These are phyloP conservation scores for Caenorhabditis panamensis DNA, from an alignment of 2,888 invertebrate genomes.

Conservation along the genomic window DNA sequence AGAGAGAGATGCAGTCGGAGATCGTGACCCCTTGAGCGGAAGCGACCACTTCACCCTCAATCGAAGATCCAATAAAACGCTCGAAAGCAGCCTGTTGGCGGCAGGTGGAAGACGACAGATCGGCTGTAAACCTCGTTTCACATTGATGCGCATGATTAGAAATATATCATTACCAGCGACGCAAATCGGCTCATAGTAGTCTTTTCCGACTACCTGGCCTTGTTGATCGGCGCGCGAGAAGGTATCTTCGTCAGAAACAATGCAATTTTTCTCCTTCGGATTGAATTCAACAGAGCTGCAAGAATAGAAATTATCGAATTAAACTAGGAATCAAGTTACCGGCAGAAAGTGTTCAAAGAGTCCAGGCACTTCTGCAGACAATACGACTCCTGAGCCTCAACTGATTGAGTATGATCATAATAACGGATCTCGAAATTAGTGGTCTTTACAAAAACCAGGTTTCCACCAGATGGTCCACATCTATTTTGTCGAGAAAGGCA, in stretches of 20 bases:
- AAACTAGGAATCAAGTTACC: conserved; percentile 48
- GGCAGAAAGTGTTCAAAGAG: conserved; percentile 81
- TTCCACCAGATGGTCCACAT: conserved; percentile 81
- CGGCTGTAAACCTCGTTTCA: conserved; percentile 72
- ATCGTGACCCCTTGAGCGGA: conserved; percentile 81
- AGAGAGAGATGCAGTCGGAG: conserved; percentile 81
- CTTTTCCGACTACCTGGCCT: conserved; percentile 79
- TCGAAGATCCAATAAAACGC: conserved; percentile 80
- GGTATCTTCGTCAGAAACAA: conserved; percentile 81
- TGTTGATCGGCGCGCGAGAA: conserved; percentile 81
- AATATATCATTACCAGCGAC: conserved; percentile 75
- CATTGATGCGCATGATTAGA: neutral
- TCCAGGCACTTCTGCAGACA: conserved; percentile 81
- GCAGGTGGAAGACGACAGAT: conserved; percentile 81
- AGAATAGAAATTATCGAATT: neutral
- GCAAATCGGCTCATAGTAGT: conserved; percentile 81
- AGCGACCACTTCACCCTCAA: conserved; percentile 81
- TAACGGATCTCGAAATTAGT: conserved; percentile 81
- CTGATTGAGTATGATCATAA: conserved; percentile 81
- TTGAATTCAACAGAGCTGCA: conserved; percentile 80
- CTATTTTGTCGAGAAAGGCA: conserved; percentile 83
- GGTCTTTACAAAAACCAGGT: conserved; percentile 81
- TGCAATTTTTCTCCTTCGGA: conserved; percentile 81
- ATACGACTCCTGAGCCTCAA: conserved; percentile 81
- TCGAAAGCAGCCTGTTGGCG: conserved; percentile 81